Evolutionary conservation across 2,113 vertebrate species (phyloP).

Genomic region (Gymnocephalus cernua): DNA sequence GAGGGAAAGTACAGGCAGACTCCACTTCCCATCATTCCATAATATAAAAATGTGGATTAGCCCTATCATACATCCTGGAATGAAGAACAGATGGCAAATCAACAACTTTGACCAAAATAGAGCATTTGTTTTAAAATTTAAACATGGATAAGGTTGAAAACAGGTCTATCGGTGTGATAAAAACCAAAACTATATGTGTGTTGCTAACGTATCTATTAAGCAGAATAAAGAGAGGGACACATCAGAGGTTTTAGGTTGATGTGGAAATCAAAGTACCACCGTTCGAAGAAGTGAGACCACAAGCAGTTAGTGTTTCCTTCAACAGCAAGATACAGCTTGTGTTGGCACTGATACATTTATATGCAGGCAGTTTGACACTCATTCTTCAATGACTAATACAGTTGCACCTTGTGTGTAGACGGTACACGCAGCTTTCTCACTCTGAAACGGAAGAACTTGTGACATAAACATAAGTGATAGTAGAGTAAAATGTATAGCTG

Average conservation of each 20-base stretch:
- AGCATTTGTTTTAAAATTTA: conserved; percentile 23
- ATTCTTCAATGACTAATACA: conserved; percentile 3
- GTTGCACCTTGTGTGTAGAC: conserved; percentile 10
- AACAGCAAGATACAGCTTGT: not conserved
- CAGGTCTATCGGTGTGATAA: conserved; percentile 30
- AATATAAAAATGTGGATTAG: conserved; percentile 76
- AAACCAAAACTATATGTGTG: conserved; percentile 56
- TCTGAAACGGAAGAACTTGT: conserved; percentile 14
- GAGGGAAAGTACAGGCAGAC: conserved; percentile 84
- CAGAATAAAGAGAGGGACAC: not conserved
- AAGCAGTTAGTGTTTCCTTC: conserved; percentile 13
- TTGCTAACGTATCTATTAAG: conserved; percentile 29
- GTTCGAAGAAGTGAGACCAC: not conserved
- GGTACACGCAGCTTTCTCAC: not conserved
- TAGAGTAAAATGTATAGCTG: not conserved
- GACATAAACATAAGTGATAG: not conserved
- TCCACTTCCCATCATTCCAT: conserved; percentile 84
- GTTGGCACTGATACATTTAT: not conserved
- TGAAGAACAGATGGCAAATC: conserved; percentile 37
- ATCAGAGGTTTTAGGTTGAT: conserved; percentile 3
- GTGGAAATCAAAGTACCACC: conserved; percentile 3
- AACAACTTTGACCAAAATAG: conserved; percentile 16
- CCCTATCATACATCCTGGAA: conserved; percentile 80
- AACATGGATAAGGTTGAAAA: conserved; percentile 38
- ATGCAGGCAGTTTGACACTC: not conserved